A percentile compares a stretch with the other conserved stretches of the same genome.
Conservation (phyloP, 2,797 vertebrate genomes). For the Echiichthys vipera region DNA sequence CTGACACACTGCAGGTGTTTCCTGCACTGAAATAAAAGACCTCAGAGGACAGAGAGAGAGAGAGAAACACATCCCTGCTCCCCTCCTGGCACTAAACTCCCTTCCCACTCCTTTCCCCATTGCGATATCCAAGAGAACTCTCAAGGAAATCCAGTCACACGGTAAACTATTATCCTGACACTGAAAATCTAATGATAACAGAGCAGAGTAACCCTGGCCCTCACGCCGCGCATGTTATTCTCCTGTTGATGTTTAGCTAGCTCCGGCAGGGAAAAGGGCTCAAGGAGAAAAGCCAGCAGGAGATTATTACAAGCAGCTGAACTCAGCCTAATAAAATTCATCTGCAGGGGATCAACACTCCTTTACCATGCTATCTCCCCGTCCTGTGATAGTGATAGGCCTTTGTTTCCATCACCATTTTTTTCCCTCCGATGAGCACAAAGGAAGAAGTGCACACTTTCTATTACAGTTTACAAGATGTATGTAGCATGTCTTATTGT, state of each 20-base stretch:
- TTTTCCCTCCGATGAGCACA: background rate
- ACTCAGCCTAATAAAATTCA: conserved; percentile 43
- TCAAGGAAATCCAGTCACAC: conserved; percentile 11
- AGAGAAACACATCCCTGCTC: background rate
- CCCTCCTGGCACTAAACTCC: background rate
- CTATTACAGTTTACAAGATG: background rate
- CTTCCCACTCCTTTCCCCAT: background rate
- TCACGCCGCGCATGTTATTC: conserved; percentile 1
- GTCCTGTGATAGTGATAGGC: conserved; percentile 42
- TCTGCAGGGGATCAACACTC: conserved; percentile 30
- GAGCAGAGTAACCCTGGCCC: background rate
- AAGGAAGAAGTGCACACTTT: background rate
- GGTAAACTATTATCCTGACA: conserved; percentile 14
- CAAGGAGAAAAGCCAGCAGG: conserved; percentile 55
- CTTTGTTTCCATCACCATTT: background rate
- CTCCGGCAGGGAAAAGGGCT: conserved; percentile 8
- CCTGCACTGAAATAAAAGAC: conserved; percentile 44
- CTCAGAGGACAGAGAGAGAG: background rate
- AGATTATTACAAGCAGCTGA: conserved; percentile 62
- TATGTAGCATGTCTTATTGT: background rate
- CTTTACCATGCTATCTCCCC: conserved; percentile 46
- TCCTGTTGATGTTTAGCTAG: conserved; percentile 56
- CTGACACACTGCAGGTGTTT: conserved; percentile 59
- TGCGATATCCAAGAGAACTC: background rate
- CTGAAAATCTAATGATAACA: conserved; percentile 42